These are phyloP conservation scores for Sebastolobus altivelis DNA, from an alignment of 2,797 vertebrate species.

Conservation along the genomic window DNA sequence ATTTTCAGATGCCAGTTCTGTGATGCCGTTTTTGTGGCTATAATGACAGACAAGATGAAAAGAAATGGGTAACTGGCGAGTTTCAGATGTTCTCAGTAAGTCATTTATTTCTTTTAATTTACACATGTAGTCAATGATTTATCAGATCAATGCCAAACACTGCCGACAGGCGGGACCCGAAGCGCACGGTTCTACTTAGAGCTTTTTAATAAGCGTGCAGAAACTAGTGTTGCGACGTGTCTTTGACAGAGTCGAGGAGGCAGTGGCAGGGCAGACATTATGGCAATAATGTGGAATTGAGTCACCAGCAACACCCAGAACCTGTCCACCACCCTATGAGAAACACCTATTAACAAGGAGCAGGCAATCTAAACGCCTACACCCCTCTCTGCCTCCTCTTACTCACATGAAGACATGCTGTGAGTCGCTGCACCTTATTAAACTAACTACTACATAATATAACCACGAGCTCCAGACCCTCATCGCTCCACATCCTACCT, in stretches of 20 bases:
- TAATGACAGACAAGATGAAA: conserved; percentile 1
- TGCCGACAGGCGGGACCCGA: neutral
- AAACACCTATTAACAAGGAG: neutral
- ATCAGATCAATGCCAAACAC: neutral
- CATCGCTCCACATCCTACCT: neutral
- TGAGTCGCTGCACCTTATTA: neutral
- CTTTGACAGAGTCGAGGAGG: neutral
- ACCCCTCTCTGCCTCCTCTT: neutral
- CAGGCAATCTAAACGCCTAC: neutral
- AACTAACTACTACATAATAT: neutral
- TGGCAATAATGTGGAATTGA: neutral
- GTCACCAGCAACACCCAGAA: neutral
- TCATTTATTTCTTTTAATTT: neutral
- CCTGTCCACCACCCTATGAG: neutral
- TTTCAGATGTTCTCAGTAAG: neutral
- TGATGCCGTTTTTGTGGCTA: neutral
- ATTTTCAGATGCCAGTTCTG: neutral
- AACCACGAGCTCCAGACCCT: neutral
- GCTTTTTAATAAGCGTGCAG: conserved; percentile 12
- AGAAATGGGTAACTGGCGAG: neutral
- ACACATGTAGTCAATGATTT: neutral
- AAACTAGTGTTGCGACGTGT: neutral
- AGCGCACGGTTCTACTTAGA: neutral
- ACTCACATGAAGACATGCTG: conserved; percentile 1
- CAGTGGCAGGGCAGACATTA: neutral